These are phyloP conservation scores for Leptura quadrifasciata DNA, from an alignment of 2,888 invertebrate species.

Conservation along the genomic window DNA sequence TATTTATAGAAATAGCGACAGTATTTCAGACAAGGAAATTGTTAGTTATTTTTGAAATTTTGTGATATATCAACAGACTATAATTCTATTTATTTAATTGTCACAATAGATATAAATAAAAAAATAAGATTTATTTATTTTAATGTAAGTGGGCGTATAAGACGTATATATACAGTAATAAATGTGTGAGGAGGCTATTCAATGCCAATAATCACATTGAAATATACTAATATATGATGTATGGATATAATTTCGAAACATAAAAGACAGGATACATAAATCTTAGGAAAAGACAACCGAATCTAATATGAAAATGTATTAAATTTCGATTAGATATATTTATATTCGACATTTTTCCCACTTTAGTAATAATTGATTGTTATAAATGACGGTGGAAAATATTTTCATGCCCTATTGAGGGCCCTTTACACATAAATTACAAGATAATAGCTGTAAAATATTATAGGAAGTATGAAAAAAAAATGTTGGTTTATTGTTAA, in stretches of 20 bases:
- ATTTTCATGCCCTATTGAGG: not conserved
- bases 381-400: not conserved
- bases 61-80: conserved; percentile 2
- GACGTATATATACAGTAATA: not conserved
- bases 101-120: not conserved
- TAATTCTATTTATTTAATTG: not conserved
- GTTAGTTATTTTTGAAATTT: not conserved
- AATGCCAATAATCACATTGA: not conserved
- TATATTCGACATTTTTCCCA: not conserved
- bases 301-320: not conserved
- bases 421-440: not conserved
- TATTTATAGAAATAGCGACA: conserved; percentile 3
- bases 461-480: too few species aligned
- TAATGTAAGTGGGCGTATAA: not conserved
- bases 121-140: not conserved
- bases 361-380: not conserved
- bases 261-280: not conserved
- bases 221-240: not conserved
- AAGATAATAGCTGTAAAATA: not conserved
- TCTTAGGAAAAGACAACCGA: not conserved
- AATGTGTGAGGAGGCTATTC: not conserved
- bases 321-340: not conserved
- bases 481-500: too few species aligned
- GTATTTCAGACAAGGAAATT: conserved; percentile 7
- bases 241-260: not conserved